Conservation (phyloP, 2,113 vertebrate genomes). For the Pteropus alecto region DNA sequence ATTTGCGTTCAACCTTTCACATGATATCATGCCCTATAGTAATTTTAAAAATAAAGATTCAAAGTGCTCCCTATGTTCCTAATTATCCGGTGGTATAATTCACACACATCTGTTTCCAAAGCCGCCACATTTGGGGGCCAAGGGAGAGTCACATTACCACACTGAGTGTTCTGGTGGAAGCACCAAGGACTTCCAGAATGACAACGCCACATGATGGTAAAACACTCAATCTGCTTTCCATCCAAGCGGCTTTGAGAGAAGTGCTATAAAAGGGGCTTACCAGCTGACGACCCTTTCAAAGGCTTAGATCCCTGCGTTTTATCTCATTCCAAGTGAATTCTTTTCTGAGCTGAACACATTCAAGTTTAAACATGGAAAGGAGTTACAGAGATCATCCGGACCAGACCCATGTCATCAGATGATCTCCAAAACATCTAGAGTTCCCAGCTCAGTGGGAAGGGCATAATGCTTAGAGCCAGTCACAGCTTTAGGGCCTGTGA, state of each 20-base stretch:
- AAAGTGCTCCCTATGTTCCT: neutral
- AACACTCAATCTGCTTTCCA: conserved; percentile 36
- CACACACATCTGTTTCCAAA: conserved; percentile 61
- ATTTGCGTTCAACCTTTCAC: conserved; percentile 50
- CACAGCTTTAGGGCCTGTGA: neutral
- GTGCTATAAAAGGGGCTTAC: conserved; percentile 27
- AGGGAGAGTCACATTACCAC: conserved; percentile 17
- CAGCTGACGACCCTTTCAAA: neutral
- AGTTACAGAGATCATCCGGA: neutral
- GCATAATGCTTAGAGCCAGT: neutral
- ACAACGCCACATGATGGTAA: conserved; percentile 16
- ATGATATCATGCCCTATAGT: neutral
- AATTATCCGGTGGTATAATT: conserved; percentile 59
- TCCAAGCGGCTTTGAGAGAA: conserved; percentile 42
- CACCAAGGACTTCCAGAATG: neutral
- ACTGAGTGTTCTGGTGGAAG: conserved; percentile 38
- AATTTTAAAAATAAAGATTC: neutral
- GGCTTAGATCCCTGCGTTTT: neutral
- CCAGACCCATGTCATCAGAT: neutral
- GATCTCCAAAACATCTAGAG: neutral
- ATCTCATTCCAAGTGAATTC: neutral
- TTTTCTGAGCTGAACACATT: neutral
- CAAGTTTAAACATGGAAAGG: neutral
- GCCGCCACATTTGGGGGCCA: neutral
- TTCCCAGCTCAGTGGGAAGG: neutral